Evolutionary conservation across 2,888 invertebrate genomes (phyloP), one percentile per base, ranked within the genome.

Genomic region (Tiphia femorata): DNA sequence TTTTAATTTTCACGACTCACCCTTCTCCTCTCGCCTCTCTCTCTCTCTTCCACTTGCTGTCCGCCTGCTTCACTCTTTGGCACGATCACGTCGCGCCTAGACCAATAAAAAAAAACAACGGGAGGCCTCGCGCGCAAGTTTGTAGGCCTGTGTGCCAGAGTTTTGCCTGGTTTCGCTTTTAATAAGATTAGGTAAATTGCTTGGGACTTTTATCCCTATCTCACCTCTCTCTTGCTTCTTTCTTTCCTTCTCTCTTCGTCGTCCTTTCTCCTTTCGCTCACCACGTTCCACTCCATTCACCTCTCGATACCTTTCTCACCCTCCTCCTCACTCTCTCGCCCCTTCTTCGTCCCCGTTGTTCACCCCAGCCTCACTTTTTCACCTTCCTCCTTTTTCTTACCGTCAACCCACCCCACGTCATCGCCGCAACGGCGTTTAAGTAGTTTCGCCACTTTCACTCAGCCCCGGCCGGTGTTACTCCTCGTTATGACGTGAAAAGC

Each of bases 1-100:
- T 72, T 70, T 62, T 61, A 60, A 70, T 68, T 57, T 56, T 49
- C 43, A 54, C 57, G 38, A 51, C 53, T 48, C 60, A 54, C 17
- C 10, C 8, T 12, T 16, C 8, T 27, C 20, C 5, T 10, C 38
- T 21, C 19, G 14, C 29, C 16, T 8, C 23, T 40, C 33, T 16
- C 10, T 43, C 27, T 17, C n/a, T 49, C 19, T 38, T 25, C 19
- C 29, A n/a, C 38, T 7, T 41, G 30, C 6, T 25, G 8, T 8
- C 8, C 25, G 25, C 25, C 6, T 8, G 5, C n/a, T n/a, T n/a
- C n/a, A n/a, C n/a, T n/a, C n/a, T n/a, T n/a, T n/a, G n/a, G n/a
- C n/a, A n/a, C n/a, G n/a, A n/a, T n/a, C n/a, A n/a, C n/a, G n/a
- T n/a, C n/a, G n/a, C n/a, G n/a, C n/a, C n/a, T n/a, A n/a, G n/a